A percentile compares a stretch with the other conserved stretches of the same genome.
These are phyloP conservation scores for Sorex araneus DNA, from an alignment of 2,113 vertebrate species.

Conservation along the genomic window DNA sequence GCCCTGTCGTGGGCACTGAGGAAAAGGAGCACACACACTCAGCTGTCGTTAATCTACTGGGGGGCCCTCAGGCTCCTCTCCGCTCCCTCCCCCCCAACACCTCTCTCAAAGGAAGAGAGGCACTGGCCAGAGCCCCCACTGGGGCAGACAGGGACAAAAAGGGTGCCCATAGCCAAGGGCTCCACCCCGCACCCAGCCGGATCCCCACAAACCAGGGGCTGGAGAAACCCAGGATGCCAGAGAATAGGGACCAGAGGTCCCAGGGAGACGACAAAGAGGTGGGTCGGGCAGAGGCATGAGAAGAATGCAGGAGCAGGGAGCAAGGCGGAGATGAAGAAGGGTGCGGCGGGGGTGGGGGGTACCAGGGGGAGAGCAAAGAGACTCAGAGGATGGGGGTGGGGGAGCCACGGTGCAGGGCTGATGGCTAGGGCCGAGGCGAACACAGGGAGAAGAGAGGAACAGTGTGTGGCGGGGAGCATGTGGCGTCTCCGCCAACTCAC, in stretches of 20 bases:
- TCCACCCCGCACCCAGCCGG: not conserved
- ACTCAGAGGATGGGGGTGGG: not conserved
- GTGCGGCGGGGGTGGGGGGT: not conserved
- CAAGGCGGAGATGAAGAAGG: not conserved
- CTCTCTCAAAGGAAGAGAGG: constrained; percentile 67
- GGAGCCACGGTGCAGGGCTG: not conserved
- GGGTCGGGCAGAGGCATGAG: not conserved
- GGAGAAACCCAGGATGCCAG: not conserved
- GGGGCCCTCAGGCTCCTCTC: not conserved
- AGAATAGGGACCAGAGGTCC: not conserved
- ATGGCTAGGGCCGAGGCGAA: not conserved
- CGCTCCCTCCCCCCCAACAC: not conserved
- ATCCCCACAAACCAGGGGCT: not conserved
- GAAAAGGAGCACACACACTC: constrained; percentile 5
- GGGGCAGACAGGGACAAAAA: not conserved
- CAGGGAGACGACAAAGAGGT: not conserved
- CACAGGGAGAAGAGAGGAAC: constrained; percentile 67
- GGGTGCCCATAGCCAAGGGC: not conserved
- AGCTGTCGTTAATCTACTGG: constrained; percentile 41
- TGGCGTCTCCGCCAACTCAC: not conserved
- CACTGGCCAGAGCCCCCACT: not conserved
- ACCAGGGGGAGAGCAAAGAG: not conserved
- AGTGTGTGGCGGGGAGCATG: constrained; percentile 51
- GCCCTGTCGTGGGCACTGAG: constrained; percentile 1
- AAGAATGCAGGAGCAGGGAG: no score